Conservation (phyloP, 2,113 vertebrate species). For the Gasterosteus nipponicus region DNA sequence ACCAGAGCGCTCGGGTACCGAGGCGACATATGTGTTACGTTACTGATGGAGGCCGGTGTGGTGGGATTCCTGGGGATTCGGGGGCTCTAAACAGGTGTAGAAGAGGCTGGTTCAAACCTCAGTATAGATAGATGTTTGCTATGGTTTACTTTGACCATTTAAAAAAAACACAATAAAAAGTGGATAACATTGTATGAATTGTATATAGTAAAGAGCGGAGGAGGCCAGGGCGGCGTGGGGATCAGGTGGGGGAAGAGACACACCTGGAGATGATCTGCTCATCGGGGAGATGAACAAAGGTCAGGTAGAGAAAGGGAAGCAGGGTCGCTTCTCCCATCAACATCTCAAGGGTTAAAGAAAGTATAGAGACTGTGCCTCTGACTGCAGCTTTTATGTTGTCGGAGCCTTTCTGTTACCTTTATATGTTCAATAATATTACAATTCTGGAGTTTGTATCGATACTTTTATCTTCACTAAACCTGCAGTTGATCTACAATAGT, state of each 20-base stretch:
- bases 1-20: constrained; percentile 25
- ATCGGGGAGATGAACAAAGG: too few species aligned
- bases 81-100: background rate
- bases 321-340: too few species aligned
- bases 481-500: background rate
- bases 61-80: constrained; percentile 37
- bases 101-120: background rate
- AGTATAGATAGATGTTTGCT: background rate
- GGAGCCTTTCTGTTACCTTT: too few species aligned
- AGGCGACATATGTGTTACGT: constrained; percentile 34
- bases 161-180: background rate
- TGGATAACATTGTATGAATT: background rate
- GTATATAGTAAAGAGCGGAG: background rate
- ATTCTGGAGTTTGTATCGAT: background rate
- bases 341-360: too few species aligned
- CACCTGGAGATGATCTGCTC: too few species aligned
- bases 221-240: too few species aligned
- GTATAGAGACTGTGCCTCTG: too few species aligned
- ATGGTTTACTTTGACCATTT: background rate
- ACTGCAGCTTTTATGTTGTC: too few species aligned
- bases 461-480: background rate
- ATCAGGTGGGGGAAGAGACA: too few species aligned
- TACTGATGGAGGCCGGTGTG: constrained; percentile 58
- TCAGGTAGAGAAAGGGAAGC: too few species aligned
- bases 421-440: background rate